Base-by-base conservation (phyloP, 2,888 invertebrate genomes). In the Caenorhabditis imperialis region DNA sequence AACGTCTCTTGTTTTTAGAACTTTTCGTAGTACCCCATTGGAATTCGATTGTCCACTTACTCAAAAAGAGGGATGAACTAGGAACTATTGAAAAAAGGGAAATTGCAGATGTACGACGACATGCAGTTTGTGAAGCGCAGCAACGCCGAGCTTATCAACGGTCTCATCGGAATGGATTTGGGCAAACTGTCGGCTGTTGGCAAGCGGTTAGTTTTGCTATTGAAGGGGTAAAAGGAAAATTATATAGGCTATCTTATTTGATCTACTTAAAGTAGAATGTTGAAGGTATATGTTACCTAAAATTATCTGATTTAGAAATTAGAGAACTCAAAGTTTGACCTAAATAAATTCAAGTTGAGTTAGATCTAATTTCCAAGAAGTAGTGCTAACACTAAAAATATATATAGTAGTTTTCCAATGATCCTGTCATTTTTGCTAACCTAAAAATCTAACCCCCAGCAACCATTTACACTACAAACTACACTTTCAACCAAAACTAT, bases 71-170 rank as follows among this genome's bases (percentile, higher is more conserved):
- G 42, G 42, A 20, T 38, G 8, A 16, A 7, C 8, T n/a, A n/a
- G n/a, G n/a, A n/a, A n/a, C n/a, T n/a, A n/a, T n/a, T 6, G 8
- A 10, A 20, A 47, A 22, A 27, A 14, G n/a, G 40, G 47, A 25
- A 14, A 20, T 35, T 63, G 16, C 38, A 75, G 71, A 55, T 75
- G 61, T 77, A 70, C 69, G 74, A 69, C 54, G 77, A 75, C 50
- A 60, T 77, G 48, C 78, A 72, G 37, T 78, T 75, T 50, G 78
- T 77, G 57, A 84, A 84, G 72, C 73, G 83, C 25, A 75, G 80
- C 38, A 86, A 86, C 58, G 86, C 86, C 40, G 86, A 86, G 60
- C 81, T 86, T 35, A 85, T 86, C 74, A 86, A 86, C 67, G 86
- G 86, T 14, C 78, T 86, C 33, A 86, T 86, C 60, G 85, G 85